Base-by-base conservation (phyloP, 23 tunicate species). In the Halocynthia aurantium region DNA sequence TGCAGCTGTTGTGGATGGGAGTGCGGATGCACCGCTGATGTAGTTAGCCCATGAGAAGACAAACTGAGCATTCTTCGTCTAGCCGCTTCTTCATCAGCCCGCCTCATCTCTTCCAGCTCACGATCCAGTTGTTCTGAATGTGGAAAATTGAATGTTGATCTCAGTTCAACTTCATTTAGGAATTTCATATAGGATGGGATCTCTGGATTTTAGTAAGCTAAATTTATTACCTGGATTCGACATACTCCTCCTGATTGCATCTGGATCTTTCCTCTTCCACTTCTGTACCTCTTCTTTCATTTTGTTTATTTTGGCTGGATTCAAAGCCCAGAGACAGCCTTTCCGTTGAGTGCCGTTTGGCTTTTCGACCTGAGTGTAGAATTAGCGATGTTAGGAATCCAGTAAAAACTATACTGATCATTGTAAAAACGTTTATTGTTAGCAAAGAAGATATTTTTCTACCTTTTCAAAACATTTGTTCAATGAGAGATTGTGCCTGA, bases 381-480 rank as follows among this genome's bases (percentile, higher is more conserved):
- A 31, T 31, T 31, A 31, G 44, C 44, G 44, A 31, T 31, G 44
- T 31, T 31, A 31, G 44, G 44, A 31, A 31, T 31, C 44, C 44
- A 31, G 44, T 0, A 4, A 31, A 31, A 31, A 31, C 44, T 31
- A 31, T 31, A 31, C 44, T 31, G 44, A 31, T 31, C 4, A 31
- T 31, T 31, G 44, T 31, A 67, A 67, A 11, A 12, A 12, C 21
- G 72, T 67, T 2, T 67, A 15, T 2, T 49, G 60, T 22, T 17
- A 50, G 61, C 50, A 71, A 40, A 71, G 17, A 71, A 20, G 44
- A 20, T 53, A 18, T 31, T 64, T 50, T 62, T 61, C 50, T 49
- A 92, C 98, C 98, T 92, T 92, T 86, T 92, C 98, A 78, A 92
- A 92, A 61, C 98, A 92, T 69, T 92, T 92, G 73, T 92, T 92